Evolutionary conservation across 2,888 invertebrate genomes (phyloP).

Genomic region (Stratiomys singularior): DNA sequence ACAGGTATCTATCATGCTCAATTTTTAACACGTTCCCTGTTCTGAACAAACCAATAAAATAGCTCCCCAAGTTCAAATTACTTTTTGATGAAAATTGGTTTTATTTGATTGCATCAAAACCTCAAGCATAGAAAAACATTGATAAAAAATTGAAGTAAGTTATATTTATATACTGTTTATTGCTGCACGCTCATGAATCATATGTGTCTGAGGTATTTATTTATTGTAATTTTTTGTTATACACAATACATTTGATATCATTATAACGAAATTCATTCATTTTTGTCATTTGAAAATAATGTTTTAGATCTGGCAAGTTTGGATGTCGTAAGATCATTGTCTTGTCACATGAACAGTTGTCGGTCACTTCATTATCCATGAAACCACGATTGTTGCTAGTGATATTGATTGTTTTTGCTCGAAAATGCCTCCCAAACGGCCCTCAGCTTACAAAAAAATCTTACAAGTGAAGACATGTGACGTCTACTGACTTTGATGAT

Average conservation of each 20-base stretch:
- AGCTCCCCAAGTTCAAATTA: neutral
- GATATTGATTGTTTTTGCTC: neutral
- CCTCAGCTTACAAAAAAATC: conserved; percentile 7
- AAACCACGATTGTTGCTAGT: neutral
- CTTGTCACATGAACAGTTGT: too few relatives aligned
- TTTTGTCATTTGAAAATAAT: too few relatives aligned
- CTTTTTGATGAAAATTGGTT: conserved; percentile 1
- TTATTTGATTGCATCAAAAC: neutral
- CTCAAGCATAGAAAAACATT: conserved; percentile 1
- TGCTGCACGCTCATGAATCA: conserved; percentile 1
- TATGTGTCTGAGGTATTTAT: neutral
- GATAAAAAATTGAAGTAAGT: conserved; percentile 3
- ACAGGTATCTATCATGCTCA: too few relatives aligned
- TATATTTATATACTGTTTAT: neutral
- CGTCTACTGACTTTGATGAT: conserved; percentile 1
- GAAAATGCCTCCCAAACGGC: conserved; percentile 25
- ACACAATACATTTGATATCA: too few relatives aligned
- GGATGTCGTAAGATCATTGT: too few relatives aligned
- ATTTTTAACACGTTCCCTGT: too few relatives aligned
- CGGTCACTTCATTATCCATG: too few relatives aligned
- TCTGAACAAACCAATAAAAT: neutral
- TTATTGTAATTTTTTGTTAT: too few relatives aligned
- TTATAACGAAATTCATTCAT: too few relatives aligned
- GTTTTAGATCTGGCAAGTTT: too few relatives aligned
- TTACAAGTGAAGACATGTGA: conserved; percentile 5